Percentiles rank a stretch among this genome's conserved stretches.
phyloP scores from a whole-genome alignment of 2,113 vertebrate species.

The Equus quagga region DNA sequence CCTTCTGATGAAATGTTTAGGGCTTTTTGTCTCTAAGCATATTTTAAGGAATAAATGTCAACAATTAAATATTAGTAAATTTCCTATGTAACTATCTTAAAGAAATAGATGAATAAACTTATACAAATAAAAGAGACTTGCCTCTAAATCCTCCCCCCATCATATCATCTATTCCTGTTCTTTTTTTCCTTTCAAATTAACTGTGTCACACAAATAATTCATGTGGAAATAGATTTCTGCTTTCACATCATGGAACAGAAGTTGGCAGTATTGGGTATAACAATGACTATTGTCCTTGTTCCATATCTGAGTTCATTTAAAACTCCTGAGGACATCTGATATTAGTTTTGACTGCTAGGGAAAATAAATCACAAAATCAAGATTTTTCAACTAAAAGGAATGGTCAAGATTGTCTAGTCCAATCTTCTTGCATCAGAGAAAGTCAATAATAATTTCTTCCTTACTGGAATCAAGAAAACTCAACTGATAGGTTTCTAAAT shows the following conservation, averaged over 20 bases:
- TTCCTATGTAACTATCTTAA: neutral
- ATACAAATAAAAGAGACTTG: neutral
- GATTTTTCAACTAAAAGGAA: neutral
- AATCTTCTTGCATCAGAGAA: neutral
- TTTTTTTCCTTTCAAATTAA: neutral
- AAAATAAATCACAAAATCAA: conserved; percentile 11
- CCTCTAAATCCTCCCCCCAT: neutral
- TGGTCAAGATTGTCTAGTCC: neutral
- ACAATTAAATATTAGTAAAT: conserved; percentile 39
- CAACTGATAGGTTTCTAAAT: conserved; percentile 35
- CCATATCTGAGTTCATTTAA: neutral
- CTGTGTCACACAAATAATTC: neutral
- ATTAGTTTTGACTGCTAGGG: neutral
- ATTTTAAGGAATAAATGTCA: neutral
- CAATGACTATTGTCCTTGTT: neutral
- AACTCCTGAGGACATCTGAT: neutral
- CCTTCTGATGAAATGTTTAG: neutral
- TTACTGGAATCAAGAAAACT: conserved; percentile 15
- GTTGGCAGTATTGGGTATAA: neutral
- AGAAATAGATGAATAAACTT: neutral
- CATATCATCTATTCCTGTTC: neutral
- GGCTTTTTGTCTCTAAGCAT: neutral
- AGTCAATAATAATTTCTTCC: conserved; percentile 50
- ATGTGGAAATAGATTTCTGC: neutral
- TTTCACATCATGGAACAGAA: neutral